These are phyloP conservation scores for Melanchra persicariae DNA, from an alignment of 2,888 invertebrate species.

Conservation along the genomic window DNA sequence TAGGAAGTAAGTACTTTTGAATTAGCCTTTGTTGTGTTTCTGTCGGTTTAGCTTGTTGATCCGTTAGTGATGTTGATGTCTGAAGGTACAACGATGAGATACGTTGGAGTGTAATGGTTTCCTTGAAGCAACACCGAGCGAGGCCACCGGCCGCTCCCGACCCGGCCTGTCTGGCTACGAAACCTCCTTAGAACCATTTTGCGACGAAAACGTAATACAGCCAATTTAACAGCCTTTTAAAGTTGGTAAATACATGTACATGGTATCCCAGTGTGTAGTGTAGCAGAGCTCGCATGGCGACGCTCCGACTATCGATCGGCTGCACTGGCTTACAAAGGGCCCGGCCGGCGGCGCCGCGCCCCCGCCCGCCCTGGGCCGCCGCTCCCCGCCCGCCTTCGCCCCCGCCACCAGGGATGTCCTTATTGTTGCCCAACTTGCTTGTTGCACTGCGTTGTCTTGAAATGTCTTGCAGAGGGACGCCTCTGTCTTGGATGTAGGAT, in stretches of 20 bases:
- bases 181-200: not conserved
- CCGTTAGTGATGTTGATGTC: not conserved
- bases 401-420: slow-evolving; percentile 40
- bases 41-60: not conserved
- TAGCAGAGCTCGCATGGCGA: slow-evolving; percentile 53
- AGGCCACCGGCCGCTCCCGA: not conserved
- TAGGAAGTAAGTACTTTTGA: not conserved
- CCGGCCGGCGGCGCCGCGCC: slow-evolving; percentile 35
- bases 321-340: slow-evolving; percentile 77
- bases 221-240: not conserved
- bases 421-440: slow-evolving; percentile 31
- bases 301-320: slow-evolving; percentile 77
- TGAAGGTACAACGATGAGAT: not conserved
- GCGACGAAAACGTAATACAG: not conserved
- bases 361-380: not conserved
- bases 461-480: not conserved
- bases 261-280: slow-evolving; percentile 17
- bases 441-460: slow-evolving; percentile 30
- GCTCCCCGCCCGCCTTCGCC: not conserved
- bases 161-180: not conserved
- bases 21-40: not conserved
- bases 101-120: slow-evolving; percentile 3
- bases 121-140: not conserved
- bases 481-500: not conserved
- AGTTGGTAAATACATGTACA: slow-evolving; percentile 11